These are phyloP conservation scores for Alouatta palliata DNA, from an alignment of 2,113 vertebrate genomes.

Conservation along the genomic window DNA sequence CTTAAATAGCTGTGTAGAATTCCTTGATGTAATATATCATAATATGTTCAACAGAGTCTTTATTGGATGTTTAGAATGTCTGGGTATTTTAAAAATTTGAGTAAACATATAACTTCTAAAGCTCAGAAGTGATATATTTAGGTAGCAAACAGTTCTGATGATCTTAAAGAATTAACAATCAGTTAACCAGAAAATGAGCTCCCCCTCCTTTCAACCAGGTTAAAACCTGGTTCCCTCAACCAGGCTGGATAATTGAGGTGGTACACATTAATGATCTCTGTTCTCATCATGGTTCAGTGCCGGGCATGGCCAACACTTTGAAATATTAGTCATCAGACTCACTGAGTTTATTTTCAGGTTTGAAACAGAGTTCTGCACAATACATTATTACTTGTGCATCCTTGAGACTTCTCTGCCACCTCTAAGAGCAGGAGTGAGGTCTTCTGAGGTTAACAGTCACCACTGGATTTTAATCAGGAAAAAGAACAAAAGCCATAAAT, in stretches of 20 bases:
- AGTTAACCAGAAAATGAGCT: neutral
- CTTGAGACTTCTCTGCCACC: neutral
- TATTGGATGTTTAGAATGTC: neutral
- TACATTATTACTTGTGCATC: conserved; percentile 20
- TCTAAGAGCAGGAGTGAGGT: neutral
- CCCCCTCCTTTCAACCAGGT: neutral
- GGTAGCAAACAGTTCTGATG: neutral
- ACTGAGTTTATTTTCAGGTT: conserved; percentile 18
- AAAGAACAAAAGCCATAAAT: conserved; percentile 37
- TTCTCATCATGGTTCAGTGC: neutral
- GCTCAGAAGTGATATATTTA: neutral
- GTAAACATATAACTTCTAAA: neutral
- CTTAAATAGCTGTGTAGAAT: neutral
- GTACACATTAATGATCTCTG: neutral
- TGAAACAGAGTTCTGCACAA: neutral
- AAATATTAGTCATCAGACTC: neutral
- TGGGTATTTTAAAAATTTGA: neutral
- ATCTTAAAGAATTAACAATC: neutral
- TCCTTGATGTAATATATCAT: neutral
- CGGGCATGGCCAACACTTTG: neutral
- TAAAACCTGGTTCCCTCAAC: neutral
- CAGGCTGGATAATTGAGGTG: neutral
- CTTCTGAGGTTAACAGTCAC: neutral
- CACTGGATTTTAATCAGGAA: conserved; percentile 51
- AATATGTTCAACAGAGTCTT: neutral